Base-by-base conservation (phyloP, 1,140 invertebrate genomes). In the Neodiprion lecontei region DNA sequence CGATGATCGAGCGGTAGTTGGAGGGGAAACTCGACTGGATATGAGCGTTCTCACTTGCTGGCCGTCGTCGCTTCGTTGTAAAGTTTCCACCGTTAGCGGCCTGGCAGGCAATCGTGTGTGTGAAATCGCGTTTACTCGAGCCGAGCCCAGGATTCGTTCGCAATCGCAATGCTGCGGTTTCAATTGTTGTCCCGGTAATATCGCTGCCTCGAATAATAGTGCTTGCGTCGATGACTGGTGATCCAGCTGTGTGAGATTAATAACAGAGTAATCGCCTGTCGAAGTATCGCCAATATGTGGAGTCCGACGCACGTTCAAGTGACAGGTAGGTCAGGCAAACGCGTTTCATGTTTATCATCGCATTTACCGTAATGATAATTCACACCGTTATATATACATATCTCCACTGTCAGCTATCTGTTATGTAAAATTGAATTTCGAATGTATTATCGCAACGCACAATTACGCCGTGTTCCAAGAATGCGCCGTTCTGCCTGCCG, bases 251-350 rank as follows among this genome's bases (percentile, higher is more conserved):
- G 28, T 40, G 28, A 40, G 28, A 40, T 40, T 40, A 40, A 40
- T 5, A 40, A 40, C 28, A 40, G 61, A 66, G 61, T 12, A 3
- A 66, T 66, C 21, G 61, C 61, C 61, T 66, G 12, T 69, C 28
- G 28, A 75, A 74, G 50, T 69, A 40, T 40, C 28, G 49, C 71
- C 73, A 87, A 85, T 76, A 96, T 95, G 94, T 95, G 94, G 94
- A 94, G 94, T 86, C 94, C 94, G 78, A 96, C 94, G 75, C 94
- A 96, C 88, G 94, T 95, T 70, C 93, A 95, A 91, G 94, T 96
- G 76, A 94, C 94, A 87, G 92, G 92, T 93, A 89, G 82, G 82
- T 78, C 61, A 21, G 69, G 40, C 17, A 21, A 53, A 72, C 21
- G 40, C 65, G 14, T 67, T 48, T 72, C 65, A 71, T 48, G 23